Conservation (phyloP, 1,140 invertebrate genomes). For the Hestina assimilis region DNA sequence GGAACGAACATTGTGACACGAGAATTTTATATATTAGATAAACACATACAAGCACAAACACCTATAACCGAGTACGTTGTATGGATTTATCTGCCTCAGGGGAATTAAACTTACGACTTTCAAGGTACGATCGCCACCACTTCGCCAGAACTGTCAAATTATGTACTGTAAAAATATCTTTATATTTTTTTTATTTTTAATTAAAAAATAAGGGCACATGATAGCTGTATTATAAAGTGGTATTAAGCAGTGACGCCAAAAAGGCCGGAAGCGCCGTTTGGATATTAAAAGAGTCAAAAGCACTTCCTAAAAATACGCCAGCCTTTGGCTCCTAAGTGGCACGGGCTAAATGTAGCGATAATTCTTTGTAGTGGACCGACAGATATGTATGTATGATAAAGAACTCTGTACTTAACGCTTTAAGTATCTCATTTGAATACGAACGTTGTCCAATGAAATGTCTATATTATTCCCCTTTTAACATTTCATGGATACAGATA, state of each 20-base stretch:
- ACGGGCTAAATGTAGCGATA: constrained; percentile 23
- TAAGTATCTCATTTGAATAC: constrained; percentile 13
- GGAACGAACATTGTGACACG: no score
- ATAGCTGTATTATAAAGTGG: constrained; percentile 9
- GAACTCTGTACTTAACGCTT: background rate
- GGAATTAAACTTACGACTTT: no score
- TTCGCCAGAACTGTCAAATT: no score
- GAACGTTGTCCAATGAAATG: background rate
- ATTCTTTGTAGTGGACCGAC: constrained; percentile 22
- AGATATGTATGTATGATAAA: constrained; percentile 13
- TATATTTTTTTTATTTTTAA: background rate
- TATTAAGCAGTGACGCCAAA: constrained; percentile 16
- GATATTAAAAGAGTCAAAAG: constrained; percentile 26
- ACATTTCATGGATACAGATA: no score
- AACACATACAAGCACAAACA: no score
- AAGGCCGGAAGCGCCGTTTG: constrained; percentile 8
- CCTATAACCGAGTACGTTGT: no score
- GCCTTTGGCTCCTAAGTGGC: constrained; percentile 22
- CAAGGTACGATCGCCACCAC: no score
- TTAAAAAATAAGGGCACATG: background rate
- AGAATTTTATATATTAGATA: no score
- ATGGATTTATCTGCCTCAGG: no score
- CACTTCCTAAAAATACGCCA: constrained; percentile 23
- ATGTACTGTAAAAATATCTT: no score
- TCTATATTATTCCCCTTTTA: background rate